phyloP scores from a whole-genome alignment of 1,140 invertebrate species.

The Cryptotermes secundus region DNA sequence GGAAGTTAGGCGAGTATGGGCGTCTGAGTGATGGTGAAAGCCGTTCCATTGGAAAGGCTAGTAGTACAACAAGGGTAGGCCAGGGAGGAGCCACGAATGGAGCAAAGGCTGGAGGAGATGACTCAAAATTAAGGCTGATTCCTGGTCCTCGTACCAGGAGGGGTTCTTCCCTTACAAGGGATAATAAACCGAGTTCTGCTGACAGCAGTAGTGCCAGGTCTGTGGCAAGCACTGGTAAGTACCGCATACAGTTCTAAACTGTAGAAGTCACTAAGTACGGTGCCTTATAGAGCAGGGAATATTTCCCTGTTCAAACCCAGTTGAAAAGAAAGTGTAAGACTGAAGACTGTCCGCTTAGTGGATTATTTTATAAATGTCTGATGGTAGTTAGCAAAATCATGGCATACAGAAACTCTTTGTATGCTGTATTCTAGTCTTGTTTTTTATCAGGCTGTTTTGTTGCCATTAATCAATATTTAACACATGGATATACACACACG shows the following conservation, averaged over 20 bases:
- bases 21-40: constrained; percentile 56
- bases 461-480: neutral
- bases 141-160: constrained; percentile 46
- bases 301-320: neutral
- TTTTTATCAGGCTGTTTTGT: constrained; percentile 4
- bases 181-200: constrained; percentile 54
- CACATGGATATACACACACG: neutral
- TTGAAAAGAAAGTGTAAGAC: neutral
- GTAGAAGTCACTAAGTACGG: neutral
- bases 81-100: constrained; percentile 47
- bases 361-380: neutral
- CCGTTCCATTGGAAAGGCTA: constrained; percentile 38
- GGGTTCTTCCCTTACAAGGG: constrained; percentile 56
- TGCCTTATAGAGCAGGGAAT: neutral
- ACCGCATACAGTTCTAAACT: constrained; percentile 66
- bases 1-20: constrained; percentile 58
- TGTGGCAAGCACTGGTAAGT: constrained; percentile 49
- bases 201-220: constrained; percentile 41
- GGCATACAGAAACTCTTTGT: neutral
- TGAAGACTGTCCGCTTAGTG: neutral
- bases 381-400: neutral
- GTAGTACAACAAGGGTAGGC: neutral
- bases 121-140: constrained; percentile 58
- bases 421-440: constrained; percentile 4
- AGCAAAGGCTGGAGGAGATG: constrained; percentile 54